phyloP scores from a whole-genome alignment of 2,888 invertebrate genomes.

The Lepidocyrtinus sp. region DNA sequence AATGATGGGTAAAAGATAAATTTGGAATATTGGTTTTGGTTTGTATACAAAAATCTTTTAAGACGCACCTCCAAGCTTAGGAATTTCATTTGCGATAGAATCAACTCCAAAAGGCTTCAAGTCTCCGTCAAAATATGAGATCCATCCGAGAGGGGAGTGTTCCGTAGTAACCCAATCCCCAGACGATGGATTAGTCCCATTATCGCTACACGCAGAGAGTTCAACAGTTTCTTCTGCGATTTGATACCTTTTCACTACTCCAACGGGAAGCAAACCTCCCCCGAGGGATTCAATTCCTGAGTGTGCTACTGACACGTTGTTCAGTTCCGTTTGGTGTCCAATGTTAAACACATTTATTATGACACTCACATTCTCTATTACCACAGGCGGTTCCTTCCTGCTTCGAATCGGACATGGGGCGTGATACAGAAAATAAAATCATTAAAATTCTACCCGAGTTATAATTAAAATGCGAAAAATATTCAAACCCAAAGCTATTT shows the following conservation, averaged over 20 bases:
- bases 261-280: neutral
- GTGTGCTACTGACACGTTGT: neutral
- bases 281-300: neutral
- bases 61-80: slow-evolving; percentile 44
- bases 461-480: neutral
- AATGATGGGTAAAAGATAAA: neutral
- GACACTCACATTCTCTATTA: slow-evolving; percentile 49
- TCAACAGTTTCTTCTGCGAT: too few species aligned
- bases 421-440: neutral
- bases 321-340: slow-evolving; percentile 1
- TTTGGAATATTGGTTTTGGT: neutral
- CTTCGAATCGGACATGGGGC: neutral
- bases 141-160: slow-evolving; percentile 41
- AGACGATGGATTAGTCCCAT: neutral
- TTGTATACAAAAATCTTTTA: neutral
- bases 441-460: neutral
- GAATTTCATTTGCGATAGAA: slow-evolving; percentile 26
- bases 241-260: neutral
- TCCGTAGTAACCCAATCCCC: too few species aligned
- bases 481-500: too few species aligned
- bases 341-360: slow-evolving; percentile 54
- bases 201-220: neutral
- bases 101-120: slow-evolving; percentile 42
- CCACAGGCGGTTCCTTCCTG: slow-evolving; percentile 44
- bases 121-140: slow-evolving; percentile 22